These are phyloP conservation scores for Pygocentrus nattereri DNA, from an alignment of 2,797 vertebrate genomes.

Conservation along the genomic window DNA sequence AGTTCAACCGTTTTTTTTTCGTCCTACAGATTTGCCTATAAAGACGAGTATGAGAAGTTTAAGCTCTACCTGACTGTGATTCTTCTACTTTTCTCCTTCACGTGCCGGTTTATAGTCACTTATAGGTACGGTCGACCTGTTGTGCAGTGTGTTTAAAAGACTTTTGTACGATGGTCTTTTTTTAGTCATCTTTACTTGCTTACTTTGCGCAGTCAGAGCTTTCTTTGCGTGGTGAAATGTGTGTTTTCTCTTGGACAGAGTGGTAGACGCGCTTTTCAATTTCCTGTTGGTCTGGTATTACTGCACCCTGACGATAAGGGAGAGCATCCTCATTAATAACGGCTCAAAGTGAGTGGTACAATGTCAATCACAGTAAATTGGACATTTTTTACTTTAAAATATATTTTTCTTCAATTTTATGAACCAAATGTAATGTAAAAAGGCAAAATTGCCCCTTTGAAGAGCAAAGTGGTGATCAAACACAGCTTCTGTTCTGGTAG, in stretches of 20 bases:
- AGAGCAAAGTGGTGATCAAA: background rate
- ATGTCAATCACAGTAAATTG: background rate
- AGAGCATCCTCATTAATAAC: slow-evolving; percentile 95
- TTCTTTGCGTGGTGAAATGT: background rate
- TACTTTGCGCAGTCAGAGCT: background rate
- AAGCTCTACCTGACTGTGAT: slow-evolving; percentile 95
- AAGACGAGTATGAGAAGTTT: slow-evolving; percentile 98
- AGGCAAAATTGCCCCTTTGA: background rate
- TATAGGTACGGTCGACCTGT: slow-evolving; percentile 83
- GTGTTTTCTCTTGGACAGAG: slow-evolving; percentile 73
- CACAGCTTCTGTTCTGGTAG: too few relatives aligned
- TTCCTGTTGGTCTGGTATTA: slow-evolving; percentile 98
- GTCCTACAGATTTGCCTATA: slow-evolving; percentile 90
- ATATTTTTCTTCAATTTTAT: background rate
- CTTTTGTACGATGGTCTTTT: background rate
- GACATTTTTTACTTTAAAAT: background rate
- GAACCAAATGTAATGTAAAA: background rate
- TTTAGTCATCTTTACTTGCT: background rate
- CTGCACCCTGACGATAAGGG: slow-evolving; percentile 96
- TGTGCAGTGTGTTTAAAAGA: background rate
- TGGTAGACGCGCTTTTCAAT: slow-evolving; percentile 92
- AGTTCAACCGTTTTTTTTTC: background rate
- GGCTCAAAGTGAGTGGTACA: slow-evolving; percentile 86
- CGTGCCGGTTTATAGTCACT: slow-evolving; percentile 90
- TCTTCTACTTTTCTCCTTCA: slow-evolving; percentile 91